Evolutionary conservation across 2,888 invertebrate species (phyloP).

Genomic region (Parnassius smintheus): DNA sequence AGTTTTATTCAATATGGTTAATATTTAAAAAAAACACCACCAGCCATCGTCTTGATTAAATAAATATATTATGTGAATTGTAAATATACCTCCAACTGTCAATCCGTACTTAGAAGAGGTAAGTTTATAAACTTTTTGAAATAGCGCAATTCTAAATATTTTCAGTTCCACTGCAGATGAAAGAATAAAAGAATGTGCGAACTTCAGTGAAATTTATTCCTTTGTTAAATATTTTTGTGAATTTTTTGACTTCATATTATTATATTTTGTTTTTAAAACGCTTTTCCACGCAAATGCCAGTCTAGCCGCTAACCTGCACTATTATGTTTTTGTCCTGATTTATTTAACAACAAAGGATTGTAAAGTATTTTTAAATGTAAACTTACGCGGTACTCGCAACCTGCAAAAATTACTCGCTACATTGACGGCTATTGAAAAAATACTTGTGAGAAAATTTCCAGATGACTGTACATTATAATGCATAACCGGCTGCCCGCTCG

Average conservation of each 20-base stretch:
- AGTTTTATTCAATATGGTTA: too few species aligned
- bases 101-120: neutral
- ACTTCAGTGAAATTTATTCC: too few species aligned
- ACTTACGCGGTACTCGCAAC: constrained; percentile 12
- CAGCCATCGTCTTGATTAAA: too few species aligned
- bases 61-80: too few species aligned
- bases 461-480: constrained; percentile 29
- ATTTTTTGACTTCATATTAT: too few species aligned
- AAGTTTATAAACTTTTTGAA: too few species aligned
- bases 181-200: neutral
- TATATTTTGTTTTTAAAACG: too few species aligned
- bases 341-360: constrained; percentile 5
- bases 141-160: neutral
- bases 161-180: neutral
- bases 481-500: constrained; percentile 11
- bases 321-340: constrained; percentile 15
- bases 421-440: constrained; percentile 23
- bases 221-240: too few species aligned
- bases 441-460: constrained; percentile 30
- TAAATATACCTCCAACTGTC: too few species aligned
- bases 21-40: too few species aligned
- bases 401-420: constrained; percentile 29
- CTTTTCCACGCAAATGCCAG: too few species aligned
- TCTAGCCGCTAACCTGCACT: neutral
- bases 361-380: constrained; percentile 5